Percentiles rank a stretch among this genome's conserved stretches.
Conservation (phyloP, 1,140 invertebrate genomes). For the Drosophila ogumai region DNA sequence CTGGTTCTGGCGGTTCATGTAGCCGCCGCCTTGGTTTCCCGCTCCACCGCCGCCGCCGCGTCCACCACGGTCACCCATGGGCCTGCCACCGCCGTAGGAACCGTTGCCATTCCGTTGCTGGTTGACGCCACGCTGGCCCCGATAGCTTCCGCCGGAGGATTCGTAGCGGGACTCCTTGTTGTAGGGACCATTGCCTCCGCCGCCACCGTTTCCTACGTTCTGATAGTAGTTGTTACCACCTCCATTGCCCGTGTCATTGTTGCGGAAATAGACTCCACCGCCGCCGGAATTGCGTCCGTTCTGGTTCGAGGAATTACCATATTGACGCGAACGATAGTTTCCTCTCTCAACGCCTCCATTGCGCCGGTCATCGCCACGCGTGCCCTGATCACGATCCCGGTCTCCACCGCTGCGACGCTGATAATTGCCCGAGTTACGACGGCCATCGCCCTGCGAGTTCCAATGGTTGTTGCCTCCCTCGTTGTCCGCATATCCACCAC, state of each 20-base stretch:
- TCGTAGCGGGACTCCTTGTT: constrained; percentile 80
- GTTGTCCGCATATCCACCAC: constrained; percentile 41
- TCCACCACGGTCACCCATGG: constrained; percentile 65
- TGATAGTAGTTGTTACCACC: constrained; percentile 60
- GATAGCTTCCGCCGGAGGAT: constrained; percentile 63
- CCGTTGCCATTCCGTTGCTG: constrained; percentile 66
- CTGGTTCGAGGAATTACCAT: constrained; percentile 70
- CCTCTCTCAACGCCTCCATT: constrained; percentile 51
- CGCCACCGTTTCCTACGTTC: constrained; percentile 55
- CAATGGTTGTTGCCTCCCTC: constrained; percentile 69
- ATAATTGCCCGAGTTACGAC: constrained; percentile 70
- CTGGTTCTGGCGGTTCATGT: constrained; percentile 75
- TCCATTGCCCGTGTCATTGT: constrained; percentile 69
- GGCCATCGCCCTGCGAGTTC: constrained; percentile 69
- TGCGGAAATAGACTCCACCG: constrained; percentile 78
- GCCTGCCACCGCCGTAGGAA: constrained; percentile 58
- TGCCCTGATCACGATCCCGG: constrained; percentile 39
- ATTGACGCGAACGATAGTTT: constrained; percentile 70
- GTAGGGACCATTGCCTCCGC: constrained; percentile 49
- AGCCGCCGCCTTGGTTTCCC: constrained; percentile 52
- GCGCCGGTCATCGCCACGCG: constrained; percentile 61
- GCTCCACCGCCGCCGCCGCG: constrained; percentile 60
- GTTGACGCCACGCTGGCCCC: constrained; percentile 70
- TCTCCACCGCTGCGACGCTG: constrained; percentile 61
- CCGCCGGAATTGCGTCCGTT: constrained; percentile 69